phyloP scores from a whole-genome alignment of 2,888 invertebrate genomes.

The Cataglyphis rosenhaueri region DNA sequence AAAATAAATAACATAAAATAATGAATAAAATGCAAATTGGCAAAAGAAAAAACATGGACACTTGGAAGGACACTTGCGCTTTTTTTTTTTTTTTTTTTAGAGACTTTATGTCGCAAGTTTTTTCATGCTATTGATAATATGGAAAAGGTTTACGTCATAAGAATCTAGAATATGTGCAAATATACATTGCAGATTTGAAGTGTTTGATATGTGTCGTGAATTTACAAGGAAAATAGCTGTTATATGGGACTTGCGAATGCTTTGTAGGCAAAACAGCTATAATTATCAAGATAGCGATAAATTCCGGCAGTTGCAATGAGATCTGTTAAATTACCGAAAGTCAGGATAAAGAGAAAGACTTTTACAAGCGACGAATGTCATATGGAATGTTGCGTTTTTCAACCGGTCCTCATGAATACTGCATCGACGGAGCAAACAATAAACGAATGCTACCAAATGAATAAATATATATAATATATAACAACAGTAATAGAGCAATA shows the following conservation, averaged over 20 bases:
- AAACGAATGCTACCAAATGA: slow-evolving; percentile 67
- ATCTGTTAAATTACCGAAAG: slow-evolving; percentile 56
- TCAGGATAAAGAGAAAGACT: slow-evolving; percentile 18
- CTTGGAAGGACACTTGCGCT: slow-evolving; percentile 53
- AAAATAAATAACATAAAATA: slow-evolving; percentile 37
- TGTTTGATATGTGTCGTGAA: slow-evolving; percentile 40
- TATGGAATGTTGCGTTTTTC: slow-evolving; percentile 74
- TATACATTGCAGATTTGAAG: slow-evolving; percentile 34
- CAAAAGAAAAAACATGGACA: slow-evolving; percentile 31
- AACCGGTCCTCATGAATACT: slow-evolving; percentile 63
- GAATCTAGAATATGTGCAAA: slow-evolving; percentile 42
- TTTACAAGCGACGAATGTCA: slow-evolving; percentile 65
- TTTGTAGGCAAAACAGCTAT: background rate
- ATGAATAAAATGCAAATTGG: slow-evolving; percentile 32
- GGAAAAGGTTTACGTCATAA: slow-evolving; percentile 4
- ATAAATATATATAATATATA: slow-evolving; percentile 71
- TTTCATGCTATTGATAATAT: slow-evolving; percentile 21
- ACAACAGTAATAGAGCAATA: slow-evolving; percentile 69
- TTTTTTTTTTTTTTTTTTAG: slow-evolving; percentile 13
- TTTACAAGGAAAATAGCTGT: slow-evolving; percentile 12
- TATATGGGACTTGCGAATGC: background rate
- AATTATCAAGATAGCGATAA: slow-evolving; percentile 32
- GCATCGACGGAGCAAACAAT: slow-evolving; percentile 64
- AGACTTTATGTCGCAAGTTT: slow-evolving; percentile 38
- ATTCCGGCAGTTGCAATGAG: slow-evolving; percentile 58